phyloP scores from a whole-genome alignment of 1,140 invertebrate species.

The Proctacanthus coquilletti region DNA sequence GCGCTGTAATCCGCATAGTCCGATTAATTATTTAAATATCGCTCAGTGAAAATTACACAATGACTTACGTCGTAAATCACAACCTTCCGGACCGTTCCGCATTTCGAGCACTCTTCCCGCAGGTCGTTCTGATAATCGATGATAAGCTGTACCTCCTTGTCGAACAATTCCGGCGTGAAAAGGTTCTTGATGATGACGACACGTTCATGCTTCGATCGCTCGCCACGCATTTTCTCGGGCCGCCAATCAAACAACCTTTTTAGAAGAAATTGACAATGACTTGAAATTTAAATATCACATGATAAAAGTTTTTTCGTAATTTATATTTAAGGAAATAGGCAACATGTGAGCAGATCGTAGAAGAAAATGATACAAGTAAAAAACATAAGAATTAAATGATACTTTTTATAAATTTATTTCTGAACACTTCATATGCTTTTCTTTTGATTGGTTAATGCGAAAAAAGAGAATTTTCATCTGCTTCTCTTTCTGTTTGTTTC shows the following conservation, averaged over 20 bases:
- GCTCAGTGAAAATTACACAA: not conserved
- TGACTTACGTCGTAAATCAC: conserved; percentile 79
- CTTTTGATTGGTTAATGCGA: no score
- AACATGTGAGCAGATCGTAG: no score
- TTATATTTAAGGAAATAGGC: no score
- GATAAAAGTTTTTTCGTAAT: no score
- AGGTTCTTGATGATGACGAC: conserved; percentile 90
- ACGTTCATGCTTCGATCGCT: conserved; percentile 73
- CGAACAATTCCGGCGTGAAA: conserved; percentile 81
- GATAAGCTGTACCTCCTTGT: conserved; percentile 72
- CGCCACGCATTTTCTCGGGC: conserved; percentile 75
- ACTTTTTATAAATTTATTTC: no score
- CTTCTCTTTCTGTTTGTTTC: no score
- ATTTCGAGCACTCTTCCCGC: conserved; percentile 76
- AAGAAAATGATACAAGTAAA: no score
- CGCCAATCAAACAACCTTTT: conserved; percentile 93
- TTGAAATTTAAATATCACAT: no score
- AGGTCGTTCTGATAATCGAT: conserved; percentile 86
- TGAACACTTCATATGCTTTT: not conserved
- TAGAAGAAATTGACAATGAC: no score
- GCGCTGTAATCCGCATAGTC: conserved; percentile 39
- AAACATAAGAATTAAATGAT: not conserved
- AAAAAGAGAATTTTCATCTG: no score
- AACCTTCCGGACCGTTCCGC: conserved; percentile 85
- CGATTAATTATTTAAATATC: not conserved